These are phyloP conservation scores for Nymphicus hollandicus DNA, from an alignment of 2,113 vertebrate genomes.

Conservation along the genomic window DNA sequence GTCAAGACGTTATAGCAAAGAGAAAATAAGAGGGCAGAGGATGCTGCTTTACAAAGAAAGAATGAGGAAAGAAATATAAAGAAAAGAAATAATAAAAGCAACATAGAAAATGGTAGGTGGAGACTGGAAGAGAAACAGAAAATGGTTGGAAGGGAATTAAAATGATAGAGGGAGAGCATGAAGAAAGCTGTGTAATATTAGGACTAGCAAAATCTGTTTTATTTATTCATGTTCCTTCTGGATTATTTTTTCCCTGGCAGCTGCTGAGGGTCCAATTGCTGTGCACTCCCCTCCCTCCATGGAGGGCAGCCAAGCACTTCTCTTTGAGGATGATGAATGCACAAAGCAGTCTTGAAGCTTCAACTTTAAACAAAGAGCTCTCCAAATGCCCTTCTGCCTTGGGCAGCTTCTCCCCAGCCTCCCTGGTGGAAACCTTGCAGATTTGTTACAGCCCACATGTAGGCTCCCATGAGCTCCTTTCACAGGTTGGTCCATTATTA, in stretches of 20 bases:
- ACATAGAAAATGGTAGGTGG: not conserved
- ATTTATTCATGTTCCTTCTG: conserved; percentile 33
- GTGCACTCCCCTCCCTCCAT: not conserved
- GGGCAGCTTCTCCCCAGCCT: not conserved
- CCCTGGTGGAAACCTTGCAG: not conserved
- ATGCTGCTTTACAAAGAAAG: not conserved
- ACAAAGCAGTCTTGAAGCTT: not conserved
- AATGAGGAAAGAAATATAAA: not conserved
- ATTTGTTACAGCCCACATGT: not conserved
- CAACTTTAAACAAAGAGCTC: not conserved
- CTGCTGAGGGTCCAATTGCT: not conserved
- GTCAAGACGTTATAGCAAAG: not conserved
- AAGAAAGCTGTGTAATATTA: not conserved
- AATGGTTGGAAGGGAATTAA: not conserved
- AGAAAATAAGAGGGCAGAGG: not conserved
- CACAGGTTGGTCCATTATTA: not conserved
- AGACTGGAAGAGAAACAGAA: not conserved
- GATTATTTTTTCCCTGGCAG: conserved; percentile 15
- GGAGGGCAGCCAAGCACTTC: conserved; percentile 13
- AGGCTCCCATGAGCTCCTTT: not conserved
- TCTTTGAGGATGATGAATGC: not conserved
- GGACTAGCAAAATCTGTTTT: not conserved
- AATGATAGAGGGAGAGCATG: not conserved
- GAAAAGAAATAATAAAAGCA: not conserved
- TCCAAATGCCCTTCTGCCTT: not conserved